A percentile compares a stretch with the other conserved stretches of the same genome.
Evolutionary conservation across 2,797 vertebrate species (phyloP).

Genomic region (Poliocrania exsul): DNA sequence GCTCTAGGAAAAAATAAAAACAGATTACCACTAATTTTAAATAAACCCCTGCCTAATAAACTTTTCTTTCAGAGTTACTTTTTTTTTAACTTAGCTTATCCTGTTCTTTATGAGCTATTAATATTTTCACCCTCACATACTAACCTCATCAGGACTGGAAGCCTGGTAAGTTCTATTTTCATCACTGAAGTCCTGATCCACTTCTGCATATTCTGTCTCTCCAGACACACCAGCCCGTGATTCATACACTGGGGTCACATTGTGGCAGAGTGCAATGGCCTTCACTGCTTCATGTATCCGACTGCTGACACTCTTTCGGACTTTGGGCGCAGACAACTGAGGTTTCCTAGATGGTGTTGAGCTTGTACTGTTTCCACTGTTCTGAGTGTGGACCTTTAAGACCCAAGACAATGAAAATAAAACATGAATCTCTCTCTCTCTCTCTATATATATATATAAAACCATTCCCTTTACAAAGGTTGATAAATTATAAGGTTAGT

Average conservation of each 20-base stretch:
- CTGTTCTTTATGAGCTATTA: rapidly evolving
- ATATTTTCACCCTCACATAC: not conserved
- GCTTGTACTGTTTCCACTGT: constrained; percentile 53
- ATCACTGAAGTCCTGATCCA: constrained; percentile 93
- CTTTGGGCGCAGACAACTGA: constrained; percentile 83
- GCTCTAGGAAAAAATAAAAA: not conserved
- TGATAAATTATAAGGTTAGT: not conserved
- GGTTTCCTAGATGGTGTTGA: constrained; percentile 81
- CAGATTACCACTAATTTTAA: not conserved
- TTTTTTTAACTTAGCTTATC: not conserved
- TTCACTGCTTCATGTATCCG: constrained; percentile 95
- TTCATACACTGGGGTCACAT: constrained; percentile 95
- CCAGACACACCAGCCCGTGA: constrained; percentile 67
- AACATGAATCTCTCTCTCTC: not conserved
- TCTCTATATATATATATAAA: rapidly evolving
- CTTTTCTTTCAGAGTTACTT: not conserved
- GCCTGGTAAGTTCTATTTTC: constrained; percentile 96
- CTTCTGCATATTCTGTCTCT: constrained; percentile 89
- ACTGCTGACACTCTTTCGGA: constrained; percentile 91
- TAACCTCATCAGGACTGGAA: constrained; percentile 96
- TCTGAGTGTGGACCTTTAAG: constrained; percentile 68
- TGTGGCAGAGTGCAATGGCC: constrained; percentile 95
- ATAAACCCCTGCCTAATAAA: not conserved
- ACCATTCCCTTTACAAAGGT: not conserved
- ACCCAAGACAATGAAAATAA: not conserved